Conservation (phyloP, 2,888 invertebrate species). For the Antitype chi region DNA sequence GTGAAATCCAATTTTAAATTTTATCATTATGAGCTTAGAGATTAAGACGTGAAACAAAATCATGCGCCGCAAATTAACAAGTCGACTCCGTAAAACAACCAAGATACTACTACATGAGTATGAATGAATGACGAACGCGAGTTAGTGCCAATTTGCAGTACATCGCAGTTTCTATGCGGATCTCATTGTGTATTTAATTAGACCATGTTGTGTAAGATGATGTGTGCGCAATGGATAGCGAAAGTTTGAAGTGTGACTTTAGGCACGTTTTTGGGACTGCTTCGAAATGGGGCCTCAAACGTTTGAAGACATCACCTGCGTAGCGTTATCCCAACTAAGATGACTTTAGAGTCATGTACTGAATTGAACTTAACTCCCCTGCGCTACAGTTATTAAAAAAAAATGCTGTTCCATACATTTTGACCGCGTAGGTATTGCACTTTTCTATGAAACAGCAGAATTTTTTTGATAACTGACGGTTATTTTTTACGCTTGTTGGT, state of each 20-base stretch:
- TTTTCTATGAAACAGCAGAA: too few species aligned
- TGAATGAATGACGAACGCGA: conserved; percentile 69
- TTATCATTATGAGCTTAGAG: neutral
- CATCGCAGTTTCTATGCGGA: conserved; percentile 68
- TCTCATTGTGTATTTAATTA: conserved; percentile 61
- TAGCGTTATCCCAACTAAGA: neutral
- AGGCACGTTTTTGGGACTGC: conserved; percentile 9
- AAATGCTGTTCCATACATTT: too few species aligned
- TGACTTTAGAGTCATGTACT: too few species aligned
- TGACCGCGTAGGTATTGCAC: too few species aligned
- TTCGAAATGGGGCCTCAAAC: neutral
- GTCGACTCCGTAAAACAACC: conserved; percentile 11
- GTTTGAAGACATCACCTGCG: too few species aligned
- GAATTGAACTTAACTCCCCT: too few species aligned
- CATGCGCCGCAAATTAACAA: neutral
- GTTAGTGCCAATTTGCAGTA: conserved; percentile 60
- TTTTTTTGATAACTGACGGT: too few species aligned
- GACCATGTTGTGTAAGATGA: conserved; percentile 54
- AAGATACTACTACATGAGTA: conserved; percentile 32
- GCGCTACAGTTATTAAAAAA: too few species aligned
- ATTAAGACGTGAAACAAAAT: neutral
- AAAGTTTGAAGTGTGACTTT: conserved; percentile 48
- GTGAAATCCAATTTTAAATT: too few species aligned
- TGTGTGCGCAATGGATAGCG: conserved; percentile 52
- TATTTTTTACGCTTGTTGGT: too few species aligned